Base-by-base conservation (phyloP, 2,888 invertebrate genomes). In the Apamea crenata region DNA sequence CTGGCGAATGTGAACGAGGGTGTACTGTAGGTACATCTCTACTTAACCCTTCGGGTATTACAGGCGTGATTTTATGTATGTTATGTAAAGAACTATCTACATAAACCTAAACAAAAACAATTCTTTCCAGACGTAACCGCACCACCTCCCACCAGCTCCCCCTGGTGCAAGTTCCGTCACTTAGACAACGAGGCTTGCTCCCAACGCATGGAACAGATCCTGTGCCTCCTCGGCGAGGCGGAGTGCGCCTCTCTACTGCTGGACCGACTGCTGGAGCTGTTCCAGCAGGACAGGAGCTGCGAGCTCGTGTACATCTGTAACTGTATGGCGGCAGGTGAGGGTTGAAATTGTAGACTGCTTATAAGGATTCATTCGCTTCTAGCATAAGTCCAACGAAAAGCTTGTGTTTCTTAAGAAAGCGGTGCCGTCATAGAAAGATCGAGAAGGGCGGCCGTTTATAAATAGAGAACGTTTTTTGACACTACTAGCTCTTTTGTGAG, bases 141-240 rank as follows among this genome's bases (percentile, higher is more conserved):
- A 0, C 76, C 91, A 0, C 92, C 94, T 0, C 92, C 92, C 0
- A 47, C 8, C 0, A 74, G 69, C 53, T 93, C 96, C 6, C 97
- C 97, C 0, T 98, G 98, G 98, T 97, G 97, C 80, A 95, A 95
- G 71, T 98, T 98, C 81, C 97, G 97, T 77, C 97, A 98, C 93
- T 95, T 98, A 73, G 96, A 96, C 97, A 21, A 89, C 93, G 44
- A 91, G 91, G 69, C 44, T 5, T 95, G 97, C 70, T 44, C 25
- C 1, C 91, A 96, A 79, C 83, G 89, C 0, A 92, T 98, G n/a
- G 95, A 96, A 69, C 94, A 94, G 32, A 95, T 98, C 63, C 98
- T 97, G 88, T 91, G 90, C 70, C 91, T 97, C 83, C 92, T 98
- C 53, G 98, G 97, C 21, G 93, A 94, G 71, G 96, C 97, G 7